Evolutionary conservation across 2,888 invertebrate species (phyloP).

Genomic region (Drosophila hamatofila): DNA sequence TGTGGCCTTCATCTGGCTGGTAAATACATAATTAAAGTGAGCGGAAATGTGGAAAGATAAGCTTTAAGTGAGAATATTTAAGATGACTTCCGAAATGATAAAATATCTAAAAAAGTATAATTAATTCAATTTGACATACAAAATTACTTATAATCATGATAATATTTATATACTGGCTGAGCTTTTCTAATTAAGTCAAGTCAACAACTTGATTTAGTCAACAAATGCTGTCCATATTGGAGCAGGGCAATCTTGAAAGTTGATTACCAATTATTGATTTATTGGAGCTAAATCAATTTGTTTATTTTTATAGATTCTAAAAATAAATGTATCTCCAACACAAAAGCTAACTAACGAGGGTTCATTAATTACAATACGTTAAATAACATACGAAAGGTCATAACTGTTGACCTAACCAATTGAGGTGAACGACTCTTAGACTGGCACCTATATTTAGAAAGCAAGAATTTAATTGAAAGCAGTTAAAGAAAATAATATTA

Average conservation of each 20-base stretch:
- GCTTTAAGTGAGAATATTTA: neutral
- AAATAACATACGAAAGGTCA: neutral
- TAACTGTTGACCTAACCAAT: neutral
- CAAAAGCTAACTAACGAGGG: neutral
- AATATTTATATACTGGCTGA: too few species aligned
- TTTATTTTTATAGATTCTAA: neutral
- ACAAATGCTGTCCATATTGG: neutral
- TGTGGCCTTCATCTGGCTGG: too few species aligned
- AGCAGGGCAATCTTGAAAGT: neutral
- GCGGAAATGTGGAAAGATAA: neutral
- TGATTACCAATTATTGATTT: neutral
- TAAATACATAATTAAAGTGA: neutral
- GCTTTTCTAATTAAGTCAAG: too few species aligned
- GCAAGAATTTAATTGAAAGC: neutral
- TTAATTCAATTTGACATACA: too few species aligned
- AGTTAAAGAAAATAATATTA: constrained; percentile 15
- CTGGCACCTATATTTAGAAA: neutral
- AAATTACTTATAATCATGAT: too few species aligned
- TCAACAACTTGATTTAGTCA: neutral
- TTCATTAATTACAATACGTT: neutral
- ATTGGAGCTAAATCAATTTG: neutral
- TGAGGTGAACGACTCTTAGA: neutral
- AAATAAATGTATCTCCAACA: neutral
- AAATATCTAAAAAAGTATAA: too few species aligned
- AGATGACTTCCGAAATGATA: too few species aligned